Conservation (phyloP, 2,888 invertebrate species). For the Sarcophaga caerulescens region DNA sequence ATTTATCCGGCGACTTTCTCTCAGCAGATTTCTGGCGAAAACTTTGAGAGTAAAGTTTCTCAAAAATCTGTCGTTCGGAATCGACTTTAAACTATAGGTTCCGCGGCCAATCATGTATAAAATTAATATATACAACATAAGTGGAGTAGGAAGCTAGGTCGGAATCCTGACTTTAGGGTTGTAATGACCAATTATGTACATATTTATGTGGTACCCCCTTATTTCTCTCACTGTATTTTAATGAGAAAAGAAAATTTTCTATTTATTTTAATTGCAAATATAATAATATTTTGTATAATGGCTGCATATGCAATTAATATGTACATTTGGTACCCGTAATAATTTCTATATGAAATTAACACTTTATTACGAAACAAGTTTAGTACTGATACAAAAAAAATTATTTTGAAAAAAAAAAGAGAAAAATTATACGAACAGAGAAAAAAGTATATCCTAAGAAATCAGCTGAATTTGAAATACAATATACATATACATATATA, state of each 20-base stretch:
- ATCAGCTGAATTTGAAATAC: not conserved
- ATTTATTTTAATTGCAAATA: slow-evolving; percentile 8
- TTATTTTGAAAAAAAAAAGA: slow-evolving; percentile 1
- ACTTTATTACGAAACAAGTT: slow-evolving; percentile 41
- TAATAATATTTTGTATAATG: slow-evolving; percentile 5
- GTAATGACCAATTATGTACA: too few relatives aligned
- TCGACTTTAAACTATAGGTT: too few relatives aligned
- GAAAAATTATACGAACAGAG: slow-evolving; percentile 15
- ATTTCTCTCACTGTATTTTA: not conserved
- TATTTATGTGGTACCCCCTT: not conserved
- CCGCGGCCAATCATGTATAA: too few relatives aligned
- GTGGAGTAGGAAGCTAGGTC: too few relatives aligned
- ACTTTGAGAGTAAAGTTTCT: too few relatives aligned
- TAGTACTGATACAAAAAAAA: slow-evolving; percentile 22
- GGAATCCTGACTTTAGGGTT: too few relatives aligned
- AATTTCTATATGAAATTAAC: slow-evolving; percentile 13
- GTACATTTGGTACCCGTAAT: not conserved
- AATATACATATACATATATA: too few relatives aligned
- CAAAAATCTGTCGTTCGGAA: too few relatives aligned
- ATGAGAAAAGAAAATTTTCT: not conserved
- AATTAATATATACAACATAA: too few relatives aligned
- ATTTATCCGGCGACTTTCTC: too few relatives aligned
- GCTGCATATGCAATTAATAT: slow-evolving; percentile 16
- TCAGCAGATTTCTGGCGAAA: too few relatives aligned
- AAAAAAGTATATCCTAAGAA: not conserved